phyloP scores from a whole-genome alignment of 2,113 vertebrate genomes.

The Penelope pileata region DNA sequence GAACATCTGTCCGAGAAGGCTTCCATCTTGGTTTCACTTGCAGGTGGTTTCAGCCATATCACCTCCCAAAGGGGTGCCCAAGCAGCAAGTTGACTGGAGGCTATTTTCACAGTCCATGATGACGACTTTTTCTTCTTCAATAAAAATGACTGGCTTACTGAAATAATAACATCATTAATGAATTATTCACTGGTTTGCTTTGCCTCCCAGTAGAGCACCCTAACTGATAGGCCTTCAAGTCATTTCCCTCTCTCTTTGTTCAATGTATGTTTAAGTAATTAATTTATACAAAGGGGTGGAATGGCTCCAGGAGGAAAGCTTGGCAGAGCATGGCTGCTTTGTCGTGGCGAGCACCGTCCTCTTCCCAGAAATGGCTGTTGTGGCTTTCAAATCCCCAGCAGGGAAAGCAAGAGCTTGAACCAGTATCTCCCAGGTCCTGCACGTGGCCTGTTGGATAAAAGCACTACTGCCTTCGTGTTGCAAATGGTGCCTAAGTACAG shows the following conservation, averaged over 20 bases:
- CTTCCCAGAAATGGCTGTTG: neutral
- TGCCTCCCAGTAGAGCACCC: slow-evolving; percentile 6
- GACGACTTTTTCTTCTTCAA: neutral
- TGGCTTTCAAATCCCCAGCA: neutral
- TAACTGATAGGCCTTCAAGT: slow-evolving; percentile 37
- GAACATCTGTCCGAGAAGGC: neutral
- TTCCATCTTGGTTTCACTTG: neutral
- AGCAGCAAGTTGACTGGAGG: neutral
- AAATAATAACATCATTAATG: slow-evolving; percentile 4
- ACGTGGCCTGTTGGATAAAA: neutral
- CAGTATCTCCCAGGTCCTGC: neutral
- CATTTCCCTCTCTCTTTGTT: slow-evolving; percentile 51
- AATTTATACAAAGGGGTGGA: slow-evolving; percentile 54
- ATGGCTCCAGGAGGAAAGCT: slow-evolving; percentile 16
- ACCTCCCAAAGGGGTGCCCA: neutral
- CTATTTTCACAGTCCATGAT: neutral
- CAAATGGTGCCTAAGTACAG: neutral
- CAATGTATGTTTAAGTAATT: slow-evolving; percentile 59
- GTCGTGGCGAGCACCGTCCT: neutral
- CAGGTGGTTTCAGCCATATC: neutral
- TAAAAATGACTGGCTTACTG: slow-evolving; percentile 6
- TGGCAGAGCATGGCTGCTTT: slow-evolving; percentile 43
- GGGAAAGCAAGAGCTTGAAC: neutral
- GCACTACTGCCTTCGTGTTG: neutral
- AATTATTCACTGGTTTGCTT: slow-evolving; percentile 42